phyloP scores from a whole-genome alignment of 30 jellyfish, hydroid and myxozoan genomes.

The Hydractinia symbiolongicarpus region DNA sequence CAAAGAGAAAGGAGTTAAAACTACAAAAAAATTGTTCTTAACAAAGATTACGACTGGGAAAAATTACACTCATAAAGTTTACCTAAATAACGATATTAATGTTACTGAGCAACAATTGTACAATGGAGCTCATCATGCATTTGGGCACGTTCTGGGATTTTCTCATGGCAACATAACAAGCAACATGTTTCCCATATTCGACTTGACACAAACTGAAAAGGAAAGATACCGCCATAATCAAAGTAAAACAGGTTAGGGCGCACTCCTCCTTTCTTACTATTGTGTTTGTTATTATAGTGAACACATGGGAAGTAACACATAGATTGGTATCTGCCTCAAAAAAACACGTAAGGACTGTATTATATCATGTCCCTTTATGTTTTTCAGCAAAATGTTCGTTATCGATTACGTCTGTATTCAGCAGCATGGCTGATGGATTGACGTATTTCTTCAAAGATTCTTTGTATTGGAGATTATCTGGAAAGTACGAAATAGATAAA shows the following conservation, averaged over 20 bases:
- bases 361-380: neutral
- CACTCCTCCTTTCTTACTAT: too few relatives aligned
- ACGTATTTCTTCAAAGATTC: conserved; percentile 52
- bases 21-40: neutral
- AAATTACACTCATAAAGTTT: neutral
- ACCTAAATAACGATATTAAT: neutral
- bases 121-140: neutral
- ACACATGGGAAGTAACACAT: neutral
- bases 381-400: neutral
- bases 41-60: neutral
- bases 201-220: too few relatives aligned
- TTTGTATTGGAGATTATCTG: conserved; percentile 43
- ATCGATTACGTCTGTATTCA: conserved; percentile 43
- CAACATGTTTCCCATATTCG: neutral
- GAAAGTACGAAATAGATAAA: conserved; percentile 32
- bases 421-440: conserved; percentile 63
- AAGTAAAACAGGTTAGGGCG: too few relatives aligned
- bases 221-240: too few relatives aligned
- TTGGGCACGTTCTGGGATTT: conserved; percentile 15
- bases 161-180: neutral
- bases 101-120: neutral
- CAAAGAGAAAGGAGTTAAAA: too few relatives aligned
- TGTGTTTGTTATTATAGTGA: neutral
- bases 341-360: neutral
- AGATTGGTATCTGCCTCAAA: neutral